Evolutionary conservation across 2,888 invertebrate species (phyloP).

Genomic region (Ypsolopha sequella): DNA sequence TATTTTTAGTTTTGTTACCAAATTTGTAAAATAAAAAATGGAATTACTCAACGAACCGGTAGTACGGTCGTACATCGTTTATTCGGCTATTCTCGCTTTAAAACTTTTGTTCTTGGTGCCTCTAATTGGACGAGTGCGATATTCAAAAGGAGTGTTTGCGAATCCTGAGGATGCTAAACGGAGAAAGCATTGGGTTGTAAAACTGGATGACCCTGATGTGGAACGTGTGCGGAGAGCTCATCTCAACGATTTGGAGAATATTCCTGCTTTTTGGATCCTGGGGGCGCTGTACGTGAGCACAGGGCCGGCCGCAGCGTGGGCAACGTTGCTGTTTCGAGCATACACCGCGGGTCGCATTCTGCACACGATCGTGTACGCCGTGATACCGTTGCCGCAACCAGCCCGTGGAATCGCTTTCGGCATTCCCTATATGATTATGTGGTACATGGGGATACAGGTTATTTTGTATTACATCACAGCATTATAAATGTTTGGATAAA

Average conservation of each 20-base stretch:
- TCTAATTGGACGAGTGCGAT: slow-evolving; percentile 30
- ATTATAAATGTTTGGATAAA: slow-evolving; percentile 4
- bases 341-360: slow-evolving; percentile 68
- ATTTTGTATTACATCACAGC: slow-evolving; percentile 23
- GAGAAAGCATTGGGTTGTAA: slow-evolving; percentile 30
- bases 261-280: slow-evolving; percentile 73
- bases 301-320: slow-evolving; percentile 52
- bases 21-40: not conserved
- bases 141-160: slow-evolving; percentile 30
- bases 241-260: slow-evolving; percentile 80
- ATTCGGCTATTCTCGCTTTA: slow-evolving; percentile 42
- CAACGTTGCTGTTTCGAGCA: slow-evolving; percentile 48
- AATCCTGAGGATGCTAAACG: slow-evolving; percentile 45
- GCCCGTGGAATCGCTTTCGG: slow-evolving; percentile 37
- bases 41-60: slow-evolving; percentile 1
- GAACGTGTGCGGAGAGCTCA: slow-evolving; percentile 69
- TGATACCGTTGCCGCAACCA: slow-evolving; percentile 72
- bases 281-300: slow-evolving; percentile 73
- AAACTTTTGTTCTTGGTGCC: slow-evolving; percentile 32
- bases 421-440: slow-evolving; percentile 29
- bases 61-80: slow-evolving; percentile 16
- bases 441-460: slow-evolving; percentile 46
- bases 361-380: slow-evolving; percentile 76
- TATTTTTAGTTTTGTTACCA: no score
- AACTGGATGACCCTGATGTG: slow-evolving; percentile 38